Base-by-base conservation (phyloP, 2,113 vertebrate species). In the Osmerus eperlanus region DNA sequence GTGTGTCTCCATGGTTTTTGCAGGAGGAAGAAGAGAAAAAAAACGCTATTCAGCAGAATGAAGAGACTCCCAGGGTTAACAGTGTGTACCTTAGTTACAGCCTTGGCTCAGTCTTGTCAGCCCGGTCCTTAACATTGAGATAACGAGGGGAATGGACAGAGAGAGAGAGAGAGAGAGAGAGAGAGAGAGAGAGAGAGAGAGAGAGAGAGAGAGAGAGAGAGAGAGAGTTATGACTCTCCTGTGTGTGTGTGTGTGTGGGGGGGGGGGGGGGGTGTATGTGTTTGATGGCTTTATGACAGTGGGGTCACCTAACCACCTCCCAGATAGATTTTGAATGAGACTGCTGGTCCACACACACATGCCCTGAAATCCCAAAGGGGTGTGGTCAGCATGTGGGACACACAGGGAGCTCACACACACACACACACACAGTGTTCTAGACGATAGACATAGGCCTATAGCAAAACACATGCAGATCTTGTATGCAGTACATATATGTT, bases 291-390 rank as follows among this genome's bases (percentile, higher is more conserved):
- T 76, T 61, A 77, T 78, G 65, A 79, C 47, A 41, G n/a, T 29
- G 14, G 62, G 25, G 77, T 80, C 76, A 81, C 68, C 69, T 68
- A 68, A 76, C 70, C 64, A 63, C 69, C 76, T 66, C 60, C 55
- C 58, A 71, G 77, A 76, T 82, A 76, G 41, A 75, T 66, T 80
- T 61, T 59, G 72, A 79, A 78, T 83, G 74, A 82, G 25, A 67
- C 68, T 4, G 12, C 65, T 58, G 32, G 56, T 13, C 29, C n/a
- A 59, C 54, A 63, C 69, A 63, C 19, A 70, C 55, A 47, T 53
- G 56, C 65, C 23, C 12, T 23, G 18, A 19, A 28, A 61, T 61
- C 8, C 12, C n/a, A 18, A 61, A 28, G 25, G 19, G 25, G 4
- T 61, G 21, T 1, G 32, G 32, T 36, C 56, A 62, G 63, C 28